Percentiles rank a stretch among this genome's conserved stretches.
Evolutionary conservation across 2,113 vertebrate species (phyloP).

Genomic region (Neolamprologus tretocephalus): DNA sequence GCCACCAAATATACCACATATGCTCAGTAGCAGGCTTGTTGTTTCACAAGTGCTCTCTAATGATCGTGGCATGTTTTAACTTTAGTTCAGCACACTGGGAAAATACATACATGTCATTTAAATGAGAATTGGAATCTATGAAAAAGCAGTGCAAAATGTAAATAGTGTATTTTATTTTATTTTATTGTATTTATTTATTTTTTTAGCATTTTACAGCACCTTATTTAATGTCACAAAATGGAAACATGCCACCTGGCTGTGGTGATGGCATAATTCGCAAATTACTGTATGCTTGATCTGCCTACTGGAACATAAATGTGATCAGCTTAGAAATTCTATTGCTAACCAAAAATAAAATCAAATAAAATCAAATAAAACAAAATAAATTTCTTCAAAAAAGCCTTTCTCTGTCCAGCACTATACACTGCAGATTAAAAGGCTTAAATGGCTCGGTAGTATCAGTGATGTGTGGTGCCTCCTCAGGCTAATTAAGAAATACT

Average conservation of each 20-base stretch:
- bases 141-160: neutral
- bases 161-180: neutral
- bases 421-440: neutral
- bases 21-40: neutral
- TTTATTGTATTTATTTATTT: neutral
- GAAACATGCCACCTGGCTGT: neutral
- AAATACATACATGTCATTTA: neutral
- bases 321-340: neutral
- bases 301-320: neutral
- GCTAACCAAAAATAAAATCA: neutral
- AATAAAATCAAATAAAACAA: neutral
- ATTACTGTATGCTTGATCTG: neutral
- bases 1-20: neutral
- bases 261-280: neutral
- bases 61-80: neutral
- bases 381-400: neutral
- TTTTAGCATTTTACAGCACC: neutral
- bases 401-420: neutral
- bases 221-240: neutral
- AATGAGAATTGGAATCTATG: neutral
- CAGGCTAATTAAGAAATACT: neutral
- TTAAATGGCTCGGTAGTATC: neutral
- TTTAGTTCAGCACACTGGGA: neutral
- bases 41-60: neutral
- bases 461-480: neutral